These are phyloP conservation scores for Papilio dardanus DNA, from an alignment of 1,140 invertebrate genomes.

Conservation along the genomic window DNA sequence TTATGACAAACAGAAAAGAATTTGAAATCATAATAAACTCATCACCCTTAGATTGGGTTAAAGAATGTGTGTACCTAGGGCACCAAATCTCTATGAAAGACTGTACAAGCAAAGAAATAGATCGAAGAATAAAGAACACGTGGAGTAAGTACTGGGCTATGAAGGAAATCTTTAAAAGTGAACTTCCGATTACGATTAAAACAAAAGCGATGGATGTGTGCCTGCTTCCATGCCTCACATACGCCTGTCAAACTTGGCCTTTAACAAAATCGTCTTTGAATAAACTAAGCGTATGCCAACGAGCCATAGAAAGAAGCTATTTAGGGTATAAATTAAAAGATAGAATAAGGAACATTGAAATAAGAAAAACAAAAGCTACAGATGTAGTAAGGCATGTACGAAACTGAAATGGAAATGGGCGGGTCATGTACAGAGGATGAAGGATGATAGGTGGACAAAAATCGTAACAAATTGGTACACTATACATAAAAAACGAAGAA, in stretches of 20 bases:
- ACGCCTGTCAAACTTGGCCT: slow-evolving; percentile 1
- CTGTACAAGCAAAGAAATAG: slow-evolving; percentile 27
- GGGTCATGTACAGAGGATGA: too few relatives aligned
- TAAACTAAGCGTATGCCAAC: not conserved
- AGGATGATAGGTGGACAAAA: not conserved
- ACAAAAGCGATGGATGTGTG: not conserved
- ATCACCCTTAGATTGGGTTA: slow-evolving; percentile 28
- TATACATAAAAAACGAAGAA: too few relatives aligned
- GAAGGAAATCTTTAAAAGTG: slow-evolving; percentile 36
- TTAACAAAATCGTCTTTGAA: not conserved
- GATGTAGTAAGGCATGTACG: not conserved
- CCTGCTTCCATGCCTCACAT: not conserved
- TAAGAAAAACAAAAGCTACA: not conserved
- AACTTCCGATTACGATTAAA: slow-evolving; percentile 6
- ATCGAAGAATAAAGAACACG: slow-evolving; percentile 29
- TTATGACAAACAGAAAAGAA: not conserved
- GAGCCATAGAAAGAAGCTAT: not conserved
- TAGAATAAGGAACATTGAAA: not conserved
- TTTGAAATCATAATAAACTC: slow-evolving; percentile 3
- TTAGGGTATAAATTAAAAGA: not conserved
- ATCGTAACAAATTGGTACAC: not conserved
- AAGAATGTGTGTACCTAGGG: slow-evolving; percentile 34
- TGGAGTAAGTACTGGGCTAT: slow-evolving; percentile 36
- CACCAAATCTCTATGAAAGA: slow-evolving; percentile 32
- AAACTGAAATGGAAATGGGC: too few relatives aligned